Base-by-base conservation (phyloP, 2,888 invertebrate species). In the Patella pellucida region DNA sequence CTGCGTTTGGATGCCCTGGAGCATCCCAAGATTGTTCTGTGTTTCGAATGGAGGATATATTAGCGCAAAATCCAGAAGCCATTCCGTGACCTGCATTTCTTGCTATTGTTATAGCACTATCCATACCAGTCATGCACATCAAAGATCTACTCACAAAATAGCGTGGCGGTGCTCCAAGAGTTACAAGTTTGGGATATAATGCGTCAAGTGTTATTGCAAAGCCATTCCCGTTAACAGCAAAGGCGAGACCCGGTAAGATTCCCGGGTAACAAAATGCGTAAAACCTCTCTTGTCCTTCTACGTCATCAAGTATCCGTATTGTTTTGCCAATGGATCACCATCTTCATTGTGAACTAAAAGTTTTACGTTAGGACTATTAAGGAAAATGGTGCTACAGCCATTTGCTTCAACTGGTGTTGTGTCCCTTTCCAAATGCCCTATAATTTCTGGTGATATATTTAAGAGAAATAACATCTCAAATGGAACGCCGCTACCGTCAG, bases 321-420 rank as follows among this genome's bases (percentile, higher is more conserved):
- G 52, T 67, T 71, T 52, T 23, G 68, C 73, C 27, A 68, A 9
- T 4, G 73, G 71, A 41, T 73, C 68, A 62, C 71, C 5, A 19
- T 77, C 77, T 72, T 77, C 77, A 54, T 77, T 77, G 52, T 77
- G 77, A 27, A 54, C 74, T 31, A 77, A 54, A 19, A 74, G 31
- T 69, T 77, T 77, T 7, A 77, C 31, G 27, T 74, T 62, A 19
- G 77, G 77, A 23, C 62, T 52, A 51, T 77, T 77, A n/a, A 77
- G 67, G 15, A 68, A 72, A 31, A 77, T 56, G 19, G 68, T 41
- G 12, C 71, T 74, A 54, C 77, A 77, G 4, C 77, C 77, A 12
- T 52, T 27, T 31, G 62, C 68, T 31, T 77, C 74, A 31, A n/a
- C 27, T 52, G 41, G 41, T 41, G 41, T 41, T 23, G 67, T 27